Percentiles rank a stretch among this genome's conserved stretches.
Evolutionary conservation across 1,140 invertebrate genomes (phyloP).

Genomic region (Drosophila kepulauana): DNA sequence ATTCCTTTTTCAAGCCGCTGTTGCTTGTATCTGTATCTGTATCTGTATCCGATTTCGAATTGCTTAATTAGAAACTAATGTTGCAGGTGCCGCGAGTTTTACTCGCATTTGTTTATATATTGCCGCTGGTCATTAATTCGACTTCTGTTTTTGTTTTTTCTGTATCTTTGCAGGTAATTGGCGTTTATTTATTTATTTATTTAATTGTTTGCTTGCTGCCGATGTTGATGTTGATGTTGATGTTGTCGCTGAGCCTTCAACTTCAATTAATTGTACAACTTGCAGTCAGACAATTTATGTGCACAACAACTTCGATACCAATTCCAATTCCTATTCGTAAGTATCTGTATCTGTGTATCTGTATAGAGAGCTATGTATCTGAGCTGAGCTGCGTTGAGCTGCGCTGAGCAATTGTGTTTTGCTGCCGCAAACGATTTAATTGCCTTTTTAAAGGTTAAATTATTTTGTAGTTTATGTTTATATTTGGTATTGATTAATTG

Average conservation of each 20-base stretch:
- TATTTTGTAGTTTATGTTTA: conserved; percentile 77
- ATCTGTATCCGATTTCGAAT: conserved; percentile 50
- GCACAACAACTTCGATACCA: conserved; percentile 9
- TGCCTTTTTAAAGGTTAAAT: conserved; percentile 80
- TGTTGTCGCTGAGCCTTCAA: conserved; percentile 62
- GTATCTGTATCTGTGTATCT: conserved; percentile 26
- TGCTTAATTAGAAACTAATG: conserved; percentile 78
- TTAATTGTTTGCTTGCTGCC: conserved; percentile 67
- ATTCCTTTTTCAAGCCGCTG: conserved; percentile 2
- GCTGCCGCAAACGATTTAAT: conserved; percentile 66
- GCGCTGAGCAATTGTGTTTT: conserved; percentile 37
- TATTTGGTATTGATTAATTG: conserved; percentile 82
- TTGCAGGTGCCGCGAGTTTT: conserved; percentile 28
- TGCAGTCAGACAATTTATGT: conserved; percentile 21
- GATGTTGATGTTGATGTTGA: conserved; percentile 3
- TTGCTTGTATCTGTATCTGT: conserved; percentile 4
- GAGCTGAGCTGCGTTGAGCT: conserved; percentile 3
- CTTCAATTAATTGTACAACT: conserved; percentile 67
- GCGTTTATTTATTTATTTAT: conserved; percentile 51
- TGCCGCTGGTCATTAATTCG: conserved; percentile 17
- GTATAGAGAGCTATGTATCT: neutral
- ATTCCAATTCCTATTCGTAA: conserved; percentile 42
- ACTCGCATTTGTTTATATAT: conserved; percentile 8
- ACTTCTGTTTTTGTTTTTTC: conserved; percentile 18
- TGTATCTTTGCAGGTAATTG: conserved; percentile 55